Evolutionary conservation across 2,888 invertebrate genomes (phyloP).

Genomic region (Dryococelus australis): DNA sequence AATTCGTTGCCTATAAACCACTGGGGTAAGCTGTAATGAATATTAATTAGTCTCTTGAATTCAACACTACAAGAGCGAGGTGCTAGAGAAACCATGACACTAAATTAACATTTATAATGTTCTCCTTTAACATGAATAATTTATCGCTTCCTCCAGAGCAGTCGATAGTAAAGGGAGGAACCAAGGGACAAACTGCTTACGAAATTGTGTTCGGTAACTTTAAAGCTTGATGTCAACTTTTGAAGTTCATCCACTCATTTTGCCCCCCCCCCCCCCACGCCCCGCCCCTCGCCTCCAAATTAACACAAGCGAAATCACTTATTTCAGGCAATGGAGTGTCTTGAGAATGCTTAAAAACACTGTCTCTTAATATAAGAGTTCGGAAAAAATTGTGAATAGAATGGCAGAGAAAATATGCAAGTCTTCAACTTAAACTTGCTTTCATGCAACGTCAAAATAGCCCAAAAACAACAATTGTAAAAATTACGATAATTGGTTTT

Average conservation of each 20-base stretch:
- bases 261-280: too few relatives aligned
- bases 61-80: neutral
- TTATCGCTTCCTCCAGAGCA: neutral
- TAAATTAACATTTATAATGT: slow-evolving; percentile 5
- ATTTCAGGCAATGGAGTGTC: too few relatives aligned
- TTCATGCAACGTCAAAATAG: too few relatives aligned
- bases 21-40: neutral
- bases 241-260: neutral
- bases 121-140: slow-evolving; percentile 11
- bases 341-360: too few relatives aligned
- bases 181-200: neutral
- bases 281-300: too few relatives aligned
- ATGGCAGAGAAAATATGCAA: too few relatives aligned
- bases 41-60: neutral
- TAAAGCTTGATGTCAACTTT: neutral
- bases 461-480: too few relatives aligned
- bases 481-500: too few relatives aligned
- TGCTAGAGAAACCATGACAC: neutral
- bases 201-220: neutral
- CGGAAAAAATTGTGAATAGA: too few relatives aligned
- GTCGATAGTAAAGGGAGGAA: neutral
- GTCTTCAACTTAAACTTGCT: too few relatives aligned
- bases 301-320: neutral
- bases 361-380: too few relatives aligned
- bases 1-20: too few relatives aligned